phyloP scores from a whole-genome alignment of 2,888 invertebrate genomes.

The Trissolcus brochymenae region DNA sequence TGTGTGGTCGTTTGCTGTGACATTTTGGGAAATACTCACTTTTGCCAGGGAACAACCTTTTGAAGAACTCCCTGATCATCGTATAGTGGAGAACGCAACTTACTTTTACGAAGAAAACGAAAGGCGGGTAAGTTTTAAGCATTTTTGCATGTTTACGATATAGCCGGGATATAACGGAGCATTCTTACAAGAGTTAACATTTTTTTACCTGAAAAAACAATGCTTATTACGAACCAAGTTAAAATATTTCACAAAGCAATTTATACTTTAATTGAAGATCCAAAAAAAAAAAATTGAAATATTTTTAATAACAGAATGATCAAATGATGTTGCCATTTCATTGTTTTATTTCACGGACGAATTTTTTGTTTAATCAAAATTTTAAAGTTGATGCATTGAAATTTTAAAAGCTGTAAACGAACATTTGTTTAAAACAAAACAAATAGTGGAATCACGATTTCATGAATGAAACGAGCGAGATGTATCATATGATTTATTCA shows the following conservation, averaged over 20 bases:
- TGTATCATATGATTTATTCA: too few species aligned
- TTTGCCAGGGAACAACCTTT: conserved; percentile 90
- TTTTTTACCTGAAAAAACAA: conserved; percentile 6
- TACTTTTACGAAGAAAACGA: conserved; percentile 86
- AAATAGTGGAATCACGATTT: too few species aligned
- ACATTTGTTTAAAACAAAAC: too few species aligned
- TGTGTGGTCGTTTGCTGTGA: conserved; percentile 92
- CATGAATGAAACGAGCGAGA: too few species aligned
- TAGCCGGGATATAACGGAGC: conserved; percentile 6
- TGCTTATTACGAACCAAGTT: conserved; percentile 13
- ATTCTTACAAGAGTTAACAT: conserved; percentile 14
- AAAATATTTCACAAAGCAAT: conserved; percentile 18
- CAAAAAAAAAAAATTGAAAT: background rate
- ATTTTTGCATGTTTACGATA: conserved; percentile 37
- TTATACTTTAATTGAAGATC: conserved; percentile 12
- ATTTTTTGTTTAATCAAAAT: too few species aligned
- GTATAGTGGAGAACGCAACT: conserved; percentile 89
- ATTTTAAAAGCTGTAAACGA: too few species aligned
- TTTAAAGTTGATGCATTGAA: too few species aligned
- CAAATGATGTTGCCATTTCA: background rate
- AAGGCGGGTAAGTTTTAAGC: conserved; percentile 79
- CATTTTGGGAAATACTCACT: conserved; percentile 91
- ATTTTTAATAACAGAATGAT: background rate
- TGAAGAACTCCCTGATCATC: conserved; percentile 86
- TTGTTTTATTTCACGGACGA: too few species aligned